Conservation (phyloP, 2,888 invertebrate genomes). For the Drosophila antonietae region DNA sequence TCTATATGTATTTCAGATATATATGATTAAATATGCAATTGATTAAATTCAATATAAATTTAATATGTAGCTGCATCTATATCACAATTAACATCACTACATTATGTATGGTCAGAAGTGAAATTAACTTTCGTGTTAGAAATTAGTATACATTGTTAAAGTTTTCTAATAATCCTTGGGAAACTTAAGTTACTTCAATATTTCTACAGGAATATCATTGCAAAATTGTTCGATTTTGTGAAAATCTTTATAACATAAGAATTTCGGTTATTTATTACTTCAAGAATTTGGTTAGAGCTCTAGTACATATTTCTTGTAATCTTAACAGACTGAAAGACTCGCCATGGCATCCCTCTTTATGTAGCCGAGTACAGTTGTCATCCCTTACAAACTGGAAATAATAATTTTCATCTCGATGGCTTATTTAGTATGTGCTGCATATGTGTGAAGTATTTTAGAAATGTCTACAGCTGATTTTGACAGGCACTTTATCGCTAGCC, state of each 20-base stretch:
- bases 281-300: background rate
- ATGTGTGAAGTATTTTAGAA: constrained; percentile 18
- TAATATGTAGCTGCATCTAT: no score
- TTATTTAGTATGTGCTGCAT: constrained; percentile 15
- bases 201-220: background rate
- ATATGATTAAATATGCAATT: no score
- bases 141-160: no score
- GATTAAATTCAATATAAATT: no score
- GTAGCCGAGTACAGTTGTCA: constrained; percentile 3
- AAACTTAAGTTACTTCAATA: background rate
- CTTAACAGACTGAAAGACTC: background rate
- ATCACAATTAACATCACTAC: no score
- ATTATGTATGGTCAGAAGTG: no score
- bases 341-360: background rate
- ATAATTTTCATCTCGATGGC: constrained; percentile 7
- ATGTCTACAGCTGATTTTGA: constrained; percentile 42
- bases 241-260: background rate
- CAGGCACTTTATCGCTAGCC: constrained; percentile 37
- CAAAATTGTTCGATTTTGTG: background rate
- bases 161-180: no score
- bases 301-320: background rate
- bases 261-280: background rate
- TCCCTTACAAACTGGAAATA: constrained; percentile 1
- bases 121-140: no score
- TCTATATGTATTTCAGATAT: no score